Base-by-base conservation (phyloP, 2,113 vertebrate species). In the Pleuronectes platessa region DNA sequence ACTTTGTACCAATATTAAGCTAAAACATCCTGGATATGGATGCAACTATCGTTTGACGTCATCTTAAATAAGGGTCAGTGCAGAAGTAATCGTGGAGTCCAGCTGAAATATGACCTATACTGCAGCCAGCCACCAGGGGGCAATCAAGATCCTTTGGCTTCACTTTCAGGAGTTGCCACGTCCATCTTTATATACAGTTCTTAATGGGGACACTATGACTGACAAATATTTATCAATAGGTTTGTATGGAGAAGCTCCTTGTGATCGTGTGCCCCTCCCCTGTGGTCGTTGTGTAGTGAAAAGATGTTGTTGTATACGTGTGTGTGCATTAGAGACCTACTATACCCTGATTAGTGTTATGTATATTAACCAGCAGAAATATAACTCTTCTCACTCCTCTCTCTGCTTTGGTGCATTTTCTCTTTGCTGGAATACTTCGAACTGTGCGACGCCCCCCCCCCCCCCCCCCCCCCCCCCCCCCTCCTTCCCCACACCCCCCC, bases 401-500 rank as follows among this genome's bases (percentile, higher is more conserved):
- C 76, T 90, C 83, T 90, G 63, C 79, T 85, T 68, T 81, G 79
- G 69, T 81, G 66, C 58, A 68, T 78, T 74, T 79, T 84, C 78
- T 90, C 76, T 88, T 79, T 87, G 7, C 85, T 86, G 80, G 62
- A 85, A 84, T 70, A 64, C 69, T 90, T 82, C 35, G 26, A 79
- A 76, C 86, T 86, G 42, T 86, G 61, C 51, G 42, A 56, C 59
- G 59, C 65, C 42, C 67, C 55, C 21, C 21, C 21, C 21, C 54
- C 54, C 21, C 9, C 2, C 60, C 49, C 31, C 5, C 10, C 61
- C 51, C 21, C n/a, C 2, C 60, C 49, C 31, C 5, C 10, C 61
- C 51, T 2, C 20, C 20, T 14, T 9, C 12, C 55, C 68, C 65
- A 17, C 27, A 2, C 24, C 26, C 26, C 51, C 45, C 78, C 78